These are phyloP conservation scores for Microplitis deprimator DNA, from an alignment of 2,888 invertebrate species.

Conservation along the genomic window DNA sequence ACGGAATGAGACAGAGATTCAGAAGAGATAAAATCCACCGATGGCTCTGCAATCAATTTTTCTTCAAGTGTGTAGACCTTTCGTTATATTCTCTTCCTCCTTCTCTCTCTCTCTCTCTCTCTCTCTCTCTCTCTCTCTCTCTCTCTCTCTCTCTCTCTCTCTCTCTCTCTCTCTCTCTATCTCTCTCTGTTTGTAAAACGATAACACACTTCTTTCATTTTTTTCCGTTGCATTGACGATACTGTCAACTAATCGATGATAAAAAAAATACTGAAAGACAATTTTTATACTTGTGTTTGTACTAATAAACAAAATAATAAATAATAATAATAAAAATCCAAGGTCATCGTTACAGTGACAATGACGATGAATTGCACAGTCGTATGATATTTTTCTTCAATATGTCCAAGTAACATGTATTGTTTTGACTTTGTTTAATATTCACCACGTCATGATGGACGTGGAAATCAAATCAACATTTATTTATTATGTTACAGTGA, in stretches of 20 bases:
- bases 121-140: background rate
- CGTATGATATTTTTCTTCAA: too few species aligned
- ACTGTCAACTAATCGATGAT: constrained; percentile 2
- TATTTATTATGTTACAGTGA: too few species aligned
- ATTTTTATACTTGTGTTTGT: too few species aligned
- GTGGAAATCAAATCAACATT: too few species aligned
- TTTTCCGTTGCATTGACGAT: background rate
- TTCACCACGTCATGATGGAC: too few species aligned
- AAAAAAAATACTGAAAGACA: background rate
- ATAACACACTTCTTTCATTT: background rate
- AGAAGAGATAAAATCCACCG: constrained; percentile 12
- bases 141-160: background rate
- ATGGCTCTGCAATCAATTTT: constrained; percentile 20
- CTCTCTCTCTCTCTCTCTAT: background rate
- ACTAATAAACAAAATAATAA: too few species aligned
- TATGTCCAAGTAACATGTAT: too few species aligned
- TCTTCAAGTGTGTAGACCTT: constrained; percentile 4
- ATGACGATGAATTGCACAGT: too few species aligned
- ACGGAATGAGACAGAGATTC: constrained; percentile 19
- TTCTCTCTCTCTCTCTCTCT: background rate
- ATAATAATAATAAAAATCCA: too few species aligned
- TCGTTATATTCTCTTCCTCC: background rate
- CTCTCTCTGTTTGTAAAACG: background rate
- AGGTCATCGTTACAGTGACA: too few species aligned
- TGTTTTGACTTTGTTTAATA: too few species aligned